A percentile compares a stretch with the other conserved stretches of the same genome.
Evolutionary conservation across 1,140 invertebrate species (phyloP).

Genomic region (Drosophila truncata): DNA sequence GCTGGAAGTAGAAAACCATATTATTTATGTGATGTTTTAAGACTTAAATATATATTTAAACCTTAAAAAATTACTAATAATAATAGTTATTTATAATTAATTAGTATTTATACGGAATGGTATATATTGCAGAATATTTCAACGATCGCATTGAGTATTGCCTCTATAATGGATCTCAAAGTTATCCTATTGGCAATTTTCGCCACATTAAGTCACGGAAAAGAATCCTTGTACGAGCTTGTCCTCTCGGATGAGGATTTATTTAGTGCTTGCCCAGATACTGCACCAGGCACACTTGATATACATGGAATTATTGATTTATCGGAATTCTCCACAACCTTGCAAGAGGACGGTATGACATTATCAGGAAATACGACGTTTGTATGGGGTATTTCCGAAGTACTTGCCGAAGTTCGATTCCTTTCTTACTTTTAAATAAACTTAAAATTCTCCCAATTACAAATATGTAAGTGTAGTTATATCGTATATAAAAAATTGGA

Average conservation of each 20-base stretch:
- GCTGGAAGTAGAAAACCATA: not conserved
- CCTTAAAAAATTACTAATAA: not conserved
- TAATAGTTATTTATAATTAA: not conserved
- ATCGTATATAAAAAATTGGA: too few relatives aligned
- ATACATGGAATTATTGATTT: not conserved
- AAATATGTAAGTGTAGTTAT: too few relatives aligned
- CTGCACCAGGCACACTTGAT: slow-evolving; percentile 8
- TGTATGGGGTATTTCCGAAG: too few relatives aligned
- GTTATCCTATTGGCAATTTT: not conserved
- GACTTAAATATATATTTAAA: not conserved
- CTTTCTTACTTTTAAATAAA: too few relatives aligned
- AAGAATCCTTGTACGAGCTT: not conserved
- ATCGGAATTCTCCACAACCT: not conserved
- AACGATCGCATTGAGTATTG: not conserved
- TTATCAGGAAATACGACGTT: not conserved
- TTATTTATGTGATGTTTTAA: not conserved
- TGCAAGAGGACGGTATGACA: not conserved
- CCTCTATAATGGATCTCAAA: not conserved
- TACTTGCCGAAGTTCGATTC: too few relatives aligned
- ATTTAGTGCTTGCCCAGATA: slow-evolving; percentile 6
- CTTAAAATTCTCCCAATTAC: too few relatives aligned
- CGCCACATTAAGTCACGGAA: not conserved
- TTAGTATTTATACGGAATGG: not conserved
- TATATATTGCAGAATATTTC: not conserved
- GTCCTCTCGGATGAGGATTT: not conserved